Base-by-base conservation (phyloP, 2,888 invertebrate species). In the Epistrophe eligans region DNA sequence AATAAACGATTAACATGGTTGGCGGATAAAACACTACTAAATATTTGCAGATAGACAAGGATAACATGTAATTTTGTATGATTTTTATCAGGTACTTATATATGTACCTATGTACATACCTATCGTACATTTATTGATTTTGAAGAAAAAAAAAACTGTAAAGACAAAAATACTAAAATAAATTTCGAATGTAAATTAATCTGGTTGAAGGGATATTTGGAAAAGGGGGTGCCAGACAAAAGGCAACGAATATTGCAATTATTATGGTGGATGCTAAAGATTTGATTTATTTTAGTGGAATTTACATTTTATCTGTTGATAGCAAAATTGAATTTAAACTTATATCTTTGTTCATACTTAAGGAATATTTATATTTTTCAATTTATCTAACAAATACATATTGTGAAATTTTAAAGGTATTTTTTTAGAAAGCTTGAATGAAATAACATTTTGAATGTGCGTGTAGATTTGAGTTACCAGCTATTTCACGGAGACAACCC, bases 21-120 rank as follows among this genome's bases (percentile, higher is more conserved):
- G 67, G 24, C 35, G n/a, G 70, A 71, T 55, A 55, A 24, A 50
- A 19, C 52, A 15, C 40, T 64, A 15, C 17, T 79, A n/a, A n/a
- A n/a, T n/a, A 43, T 62, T 71, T 40, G 58, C 15, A 38, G 62
- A 52, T 64, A 13, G 79, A 71, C 71, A 84, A 77, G 80, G 71
- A 76, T 79, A 77, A 62, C 52, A 48, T 43, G 28, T 38, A 38
- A 17, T 64, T 67, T 57, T 57, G 8, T 43, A 74, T 79, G 55
- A 73, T 67, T 83, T 62, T 70, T 62, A 28, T 15, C 19, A 11
- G 32, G 32, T 32, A 32, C 32, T 0, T 32, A 32, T 9, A 1
- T 13, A 15, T 5, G 10, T 28, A 45, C n/a, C n/a, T 45, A 60
- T 6, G 9, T 43, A 43, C 11, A 3, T 35, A 3, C 10, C 7